phyloP scores from a whole-genome alignment of 2,888 invertebrate species.

The Tipula confusa region DNA sequence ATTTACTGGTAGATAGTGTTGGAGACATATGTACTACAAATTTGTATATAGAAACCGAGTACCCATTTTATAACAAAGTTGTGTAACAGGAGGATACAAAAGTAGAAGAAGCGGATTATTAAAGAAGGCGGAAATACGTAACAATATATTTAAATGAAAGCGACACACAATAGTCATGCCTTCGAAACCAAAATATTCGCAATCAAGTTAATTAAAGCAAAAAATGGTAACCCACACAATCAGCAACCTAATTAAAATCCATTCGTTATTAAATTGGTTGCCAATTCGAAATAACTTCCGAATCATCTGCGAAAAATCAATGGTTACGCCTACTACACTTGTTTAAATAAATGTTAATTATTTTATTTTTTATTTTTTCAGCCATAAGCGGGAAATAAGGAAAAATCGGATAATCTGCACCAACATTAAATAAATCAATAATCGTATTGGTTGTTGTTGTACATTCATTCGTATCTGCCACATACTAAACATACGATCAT shows the following conservation, averaged over 20 bases:
- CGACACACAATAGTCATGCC: no score
- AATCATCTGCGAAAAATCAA: background rate
- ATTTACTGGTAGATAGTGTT: no score
- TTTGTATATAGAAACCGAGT: no score
- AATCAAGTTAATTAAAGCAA: no score
- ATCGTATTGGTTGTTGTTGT: background rate
- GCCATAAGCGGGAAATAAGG: background rate
- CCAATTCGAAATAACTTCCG: background rate
- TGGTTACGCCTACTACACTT: background rate
- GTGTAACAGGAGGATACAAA: no score
- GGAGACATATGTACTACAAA: no score
- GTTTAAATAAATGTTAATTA: background rate
- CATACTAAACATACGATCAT: background rate
- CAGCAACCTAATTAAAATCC: background rate
- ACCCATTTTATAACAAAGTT: no score
- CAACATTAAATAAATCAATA: background rate
- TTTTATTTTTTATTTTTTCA: no score
- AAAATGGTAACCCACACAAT: background rate
- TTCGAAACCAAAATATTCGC: no score
- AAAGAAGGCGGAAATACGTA: no score
- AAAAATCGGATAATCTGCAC: background rate
- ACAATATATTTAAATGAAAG: no score
- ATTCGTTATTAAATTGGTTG: background rate
- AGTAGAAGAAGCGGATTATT: no score
- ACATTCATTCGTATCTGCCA: background rate